Base-by-base conservation (phyloP, 2,888 invertebrate genomes). In the Helleia helle region DNA sequence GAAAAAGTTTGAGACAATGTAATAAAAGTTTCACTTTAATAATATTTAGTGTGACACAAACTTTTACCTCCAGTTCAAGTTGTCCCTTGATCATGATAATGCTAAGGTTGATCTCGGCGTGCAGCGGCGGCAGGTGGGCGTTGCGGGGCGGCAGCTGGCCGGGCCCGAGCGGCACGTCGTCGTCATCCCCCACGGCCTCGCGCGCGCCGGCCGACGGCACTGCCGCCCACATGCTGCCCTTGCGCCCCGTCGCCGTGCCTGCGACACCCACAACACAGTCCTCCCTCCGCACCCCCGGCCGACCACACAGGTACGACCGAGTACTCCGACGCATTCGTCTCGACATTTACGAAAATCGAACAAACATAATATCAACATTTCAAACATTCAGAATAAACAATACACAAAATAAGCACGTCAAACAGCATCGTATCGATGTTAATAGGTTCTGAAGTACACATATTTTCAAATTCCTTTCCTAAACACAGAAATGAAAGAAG, bases 31-130 rank as follows among this genome's bases (percentile, higher is more conserved):
- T n/a, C n/a, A n/a, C n/a, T n/a, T n/a, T n/a, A n/a, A n/a, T n/a
- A n/a, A n/a, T n/a, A n/a, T n/a, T n/a, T n/a, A n/a, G n/a, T n/a
- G n/a, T n/a, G n/a, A n/a, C n/a, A n/a, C n/a, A n/a, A n/a, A n/a
- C n/a, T n/a, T n/a, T n/a, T 8, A 88, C 89, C 86, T 96, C 96
- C 14, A 97, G 93, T 71, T 96, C 96, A 46, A 97, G 88, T 57
- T 94, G 93, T 56, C 96, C 96, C 80, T 96, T 96, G 63, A 94
- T 91, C 87, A 96, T 93, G 60, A 93, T 89, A 58, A 97, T 90
- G 45, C 94, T 94, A 69, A 97, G 86, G 67, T 94, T 93, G 53
- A 97, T 89, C 75, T 95, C 94, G 3, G 95, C 94, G 55, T 90
- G 90, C 43, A 89, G 89, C 60, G 89, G 88, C 56, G 87, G 87